Evolutionary conservation across 2,888 invertebrate genomes (phyloP), one percentile per base, ranked within the genome.

Genomic region (Plebejus melissa): DNA sequence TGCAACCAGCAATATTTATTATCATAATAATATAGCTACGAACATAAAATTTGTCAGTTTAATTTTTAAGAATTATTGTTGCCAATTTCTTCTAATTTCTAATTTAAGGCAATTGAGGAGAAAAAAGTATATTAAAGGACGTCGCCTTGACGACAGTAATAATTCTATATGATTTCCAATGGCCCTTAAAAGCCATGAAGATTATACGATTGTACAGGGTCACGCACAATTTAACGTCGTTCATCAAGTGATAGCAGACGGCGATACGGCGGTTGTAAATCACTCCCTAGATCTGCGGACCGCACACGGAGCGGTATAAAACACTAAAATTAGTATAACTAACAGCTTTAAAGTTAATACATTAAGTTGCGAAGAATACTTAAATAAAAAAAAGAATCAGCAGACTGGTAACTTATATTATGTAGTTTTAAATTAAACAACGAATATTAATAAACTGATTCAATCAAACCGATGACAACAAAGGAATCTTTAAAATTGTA

Each of bases 211-310:
- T 32, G 54, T 70, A 70, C 22, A 32, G 76, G 69, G 75, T 75
- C 76, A 76, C 76, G 76, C 74, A 76, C 74, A 76, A 76, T 69
- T 74, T 58, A 69, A 76, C 74, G 70, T 78, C 79, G 76, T 80
- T 78, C 76, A 78, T 78, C 78, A 80, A 77, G 75, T 75, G 77
- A 77, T 81, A 81, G 81, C 81, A 85, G 83, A 84, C 82, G 82
- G 82, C 82, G 81, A 82, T 80, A 83, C 83, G 81, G 32, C 78
- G 78, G 76, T 79, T 81, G 87, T 91, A 90, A 89, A 91, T 90
- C 91, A 90, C 85, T 77, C 79, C 80, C 78, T 82, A 82, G 86
- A 80, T 89, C 89, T 89, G 86, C 82, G 83, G 84, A 83, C 84
- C 83, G 83, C 81, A 75, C 50, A 77, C 71, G 77, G 80, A 41